Evolutionary conservation across 2,797 vertebrate species (phyloP), one percentile per base, ranked within the genome.

Genomic region (Cossypha polioptera): DNA sequence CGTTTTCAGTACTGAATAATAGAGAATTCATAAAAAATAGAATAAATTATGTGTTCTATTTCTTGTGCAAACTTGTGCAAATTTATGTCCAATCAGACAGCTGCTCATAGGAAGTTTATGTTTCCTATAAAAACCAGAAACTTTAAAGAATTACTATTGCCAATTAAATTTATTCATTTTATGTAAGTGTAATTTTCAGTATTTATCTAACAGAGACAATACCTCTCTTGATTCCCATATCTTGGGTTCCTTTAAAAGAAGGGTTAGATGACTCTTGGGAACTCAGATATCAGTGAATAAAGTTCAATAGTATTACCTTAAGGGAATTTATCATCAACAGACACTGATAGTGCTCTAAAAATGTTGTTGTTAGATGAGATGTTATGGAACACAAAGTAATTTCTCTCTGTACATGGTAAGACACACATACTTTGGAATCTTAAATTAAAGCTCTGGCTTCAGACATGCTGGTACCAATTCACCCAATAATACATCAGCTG

Each of bases 381-480:
- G 57, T 36, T 31, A 59, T 51, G 57, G 67, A 83, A 69, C n/a
- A 62, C 9, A 9, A 55, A 51, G 26, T 77, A 26, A 40, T 58
- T 86, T 67, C 55, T 50, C 15, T 73, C 19, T 4, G 0, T 36
- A 42, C n/a, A 2, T 14, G 51, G 45, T 24, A 69, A 59, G 26
- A 61, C 47, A 61, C 4, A 17, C 25, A 79, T 77, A 59, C 22
- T 76, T 79, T 28, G 59, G 38, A 76, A 62, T 42, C 59, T 73
- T 80, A 71, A 54, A 66, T 95, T 72, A 85, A 88, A 80, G 18
- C 79, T 24, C 26, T 84, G 43, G 25, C n/a, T 85, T 89, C 90
- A 91, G 85, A 89, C 42, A 28, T 55, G 29, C 77, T 79, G 81
- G 66, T 94, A 89, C 77, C 89, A 85, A 61, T 87, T 94, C 35